Percentiles rank a stretch among this genome's conserved stretches.
These are phyloP conservation scores for Rhinoraja longicauda DNA, from an alignment of 2,797 vertebrate species.

Conservation along the genomic window DNA sequence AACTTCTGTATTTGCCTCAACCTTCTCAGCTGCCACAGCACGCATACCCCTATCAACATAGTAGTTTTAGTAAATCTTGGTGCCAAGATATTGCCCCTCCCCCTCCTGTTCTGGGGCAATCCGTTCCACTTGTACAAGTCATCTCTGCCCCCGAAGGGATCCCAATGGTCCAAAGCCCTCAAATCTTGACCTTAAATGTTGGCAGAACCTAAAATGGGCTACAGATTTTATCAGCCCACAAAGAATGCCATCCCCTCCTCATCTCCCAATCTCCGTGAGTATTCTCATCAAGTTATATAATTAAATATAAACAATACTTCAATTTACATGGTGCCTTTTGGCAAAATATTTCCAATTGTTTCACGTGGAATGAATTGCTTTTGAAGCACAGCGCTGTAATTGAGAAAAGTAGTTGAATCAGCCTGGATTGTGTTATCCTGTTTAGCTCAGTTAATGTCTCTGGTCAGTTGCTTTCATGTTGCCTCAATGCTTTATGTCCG, in stretches of 20 bases:
- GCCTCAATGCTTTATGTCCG: neutral
- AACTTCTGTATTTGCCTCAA: too few relatives aligned
- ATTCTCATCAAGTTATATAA: neutral
- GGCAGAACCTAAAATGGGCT: neutral
- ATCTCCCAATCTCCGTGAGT: neutral
- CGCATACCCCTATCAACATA: too few relatives aligned
- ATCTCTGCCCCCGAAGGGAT: too few relatives aligned
- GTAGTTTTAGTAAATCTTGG: too few relatives aligned
- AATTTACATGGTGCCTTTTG: neutral
- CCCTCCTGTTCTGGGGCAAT: too few relatives aligned
- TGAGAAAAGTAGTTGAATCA: neutral
- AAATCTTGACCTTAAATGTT: neutral
- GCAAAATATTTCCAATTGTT: neutral
- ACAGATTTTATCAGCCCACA: neutral
- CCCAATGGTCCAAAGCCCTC: too few relatives aligned
- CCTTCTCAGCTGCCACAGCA: too few relatives aligned
- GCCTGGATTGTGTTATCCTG: neutral
- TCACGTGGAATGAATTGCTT: neutral
- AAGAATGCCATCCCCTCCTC: neutral
- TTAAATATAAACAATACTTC: neutral
- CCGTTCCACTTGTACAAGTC: too few relatives aligned
- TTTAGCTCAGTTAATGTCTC: neutral
- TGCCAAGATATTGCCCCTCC: too few relatives aligned
- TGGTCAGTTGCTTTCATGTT: neutral
- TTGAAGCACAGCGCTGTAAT: constrained; percentile 1